Percentiles rank a stretch among this genome's conserved stretches.
Conservation (phyloP, 2,797 vertebrate genomes). For the Pseudochirops cupreus region DNA sequence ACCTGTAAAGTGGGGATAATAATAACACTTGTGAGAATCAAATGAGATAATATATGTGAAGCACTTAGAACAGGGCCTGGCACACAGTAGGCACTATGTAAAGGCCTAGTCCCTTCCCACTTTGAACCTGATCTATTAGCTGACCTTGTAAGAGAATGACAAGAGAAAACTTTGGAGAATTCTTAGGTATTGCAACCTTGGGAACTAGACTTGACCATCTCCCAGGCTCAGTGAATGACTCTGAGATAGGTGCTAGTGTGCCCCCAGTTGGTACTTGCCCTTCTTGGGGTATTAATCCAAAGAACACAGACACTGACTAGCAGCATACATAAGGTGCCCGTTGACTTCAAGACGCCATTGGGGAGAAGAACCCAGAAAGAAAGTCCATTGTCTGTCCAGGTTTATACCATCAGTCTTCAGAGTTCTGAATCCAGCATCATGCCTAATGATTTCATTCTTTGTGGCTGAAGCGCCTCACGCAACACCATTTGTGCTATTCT, state of each 20-base stretch:
- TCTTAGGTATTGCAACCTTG: constrained; percentile 55
- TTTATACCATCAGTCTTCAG: constrained; percentile 69
- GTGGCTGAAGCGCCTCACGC: constrained; percentile 53
- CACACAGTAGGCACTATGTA: neutral
- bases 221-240: constrained; percentile 67
- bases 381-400: constrained; percentile 57
- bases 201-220: constrained; percentile 53
- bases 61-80: neutral
- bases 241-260: constrained; percentile 64
- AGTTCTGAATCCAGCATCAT: constrained; percentile 63
- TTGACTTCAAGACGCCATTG: constrained; percentile 29
- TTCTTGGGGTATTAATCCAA: constrained; percentile 60
- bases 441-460: constrained; percentile 68
- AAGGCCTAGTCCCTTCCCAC: neutral
- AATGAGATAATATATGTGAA: neutral
- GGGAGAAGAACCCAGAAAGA: constrained; percentile 60
- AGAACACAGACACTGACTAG: constrained; percentile 59
- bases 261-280: constrained; percentile 59
- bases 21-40: neutral
- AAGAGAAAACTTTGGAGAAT: constrained; percentile 33
- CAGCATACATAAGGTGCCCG: constrained; percentile 29
- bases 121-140: neutral
- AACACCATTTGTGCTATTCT: constrained; percentile 73
- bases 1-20: neutral
- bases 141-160: constrained; percentile 23